Evolutionary conservation across 2,888 invertebrate species (phyloP).

Genomic region (Xanthia togata): DNA sequence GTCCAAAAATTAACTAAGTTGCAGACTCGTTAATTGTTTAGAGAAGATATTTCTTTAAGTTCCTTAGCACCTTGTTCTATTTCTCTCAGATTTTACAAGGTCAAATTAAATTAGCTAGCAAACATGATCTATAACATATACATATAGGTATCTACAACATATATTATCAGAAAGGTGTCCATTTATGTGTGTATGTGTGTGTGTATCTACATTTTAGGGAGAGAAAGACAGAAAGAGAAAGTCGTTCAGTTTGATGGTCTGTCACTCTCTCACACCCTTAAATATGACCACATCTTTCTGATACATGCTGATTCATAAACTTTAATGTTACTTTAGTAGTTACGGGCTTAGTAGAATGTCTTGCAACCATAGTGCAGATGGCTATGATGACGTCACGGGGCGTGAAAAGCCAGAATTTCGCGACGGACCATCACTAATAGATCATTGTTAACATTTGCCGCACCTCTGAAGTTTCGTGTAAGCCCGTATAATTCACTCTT

Average conservation of each 20-base stretch:
- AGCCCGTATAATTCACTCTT: slow-evolving; percentile 22
- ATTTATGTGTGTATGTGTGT: background rate
- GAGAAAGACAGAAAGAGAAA: no score
- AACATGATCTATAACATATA: no score
- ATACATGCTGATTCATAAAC: background rate
- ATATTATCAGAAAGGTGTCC: background rate
- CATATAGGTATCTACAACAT: background rate
- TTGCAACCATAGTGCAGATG: slow-evolving; percentile 26
- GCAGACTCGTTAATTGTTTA: background rate
- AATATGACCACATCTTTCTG: no score
- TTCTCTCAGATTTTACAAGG: background rate
- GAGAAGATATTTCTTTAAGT: background rate
- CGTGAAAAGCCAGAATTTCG: slow-evolving; percentile 37
- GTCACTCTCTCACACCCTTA: background rate
- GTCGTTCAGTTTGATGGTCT: background rate
- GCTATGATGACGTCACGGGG: slow-evolving; percentile 43
- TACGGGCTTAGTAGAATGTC: background rate
- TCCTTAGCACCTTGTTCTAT: background rate
- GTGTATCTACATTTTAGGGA: no score
- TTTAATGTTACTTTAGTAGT: background rate
- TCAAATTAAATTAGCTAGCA: background rate
- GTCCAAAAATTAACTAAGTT: background rate
- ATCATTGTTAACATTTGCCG: slow-evolving; percentile 57
- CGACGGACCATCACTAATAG: slow-evolving; percentile 59
- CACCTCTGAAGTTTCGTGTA: slow-evolving; percentile 42